Base-by-base conservation (phyloP, 1,140 invertebrate species). In the Fragariocoptes setiger region DNA sequence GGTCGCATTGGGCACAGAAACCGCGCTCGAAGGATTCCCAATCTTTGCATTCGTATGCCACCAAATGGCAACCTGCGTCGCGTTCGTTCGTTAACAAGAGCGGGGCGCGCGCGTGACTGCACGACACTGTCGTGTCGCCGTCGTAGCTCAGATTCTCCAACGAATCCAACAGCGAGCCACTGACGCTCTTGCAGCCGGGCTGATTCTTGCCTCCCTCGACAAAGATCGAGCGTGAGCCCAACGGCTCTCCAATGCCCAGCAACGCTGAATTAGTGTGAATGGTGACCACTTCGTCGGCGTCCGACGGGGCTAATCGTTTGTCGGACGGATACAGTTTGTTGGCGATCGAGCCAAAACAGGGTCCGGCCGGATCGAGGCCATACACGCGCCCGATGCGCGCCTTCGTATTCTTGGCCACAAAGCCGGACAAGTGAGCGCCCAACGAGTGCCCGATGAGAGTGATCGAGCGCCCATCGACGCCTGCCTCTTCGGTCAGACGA, bases 321-420 rank as follows among this genome's bases (percentile, higher is more conserved):
- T 69, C 63, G 22, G 62, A 52, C 25, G 25, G 25, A 31, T 31
- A 31, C 8, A 31, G 25, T 31, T 8, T 8, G 8, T n/a, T n/a
- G 0, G 61, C 53, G 0, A 54, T 50, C 4, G 65, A 59, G 21
- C 54, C 49, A 49, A 77, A 75, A 15, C 19, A 60, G 0, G 79
- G 79, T 4, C 78, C 79, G 0, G 79, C 79, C 18, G 79, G 78
- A 62, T 86, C 79, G 25, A 86, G 55, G 42, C 77, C 78, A 16
- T 60, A 57, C 22, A 63, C 61, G 50, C 58, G 50, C 16, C 57
- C 59, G 1, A 62, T 19, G 13, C 48, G 41, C 3, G 19, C 37
- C 2, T 44, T 39, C 1, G 21, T 39, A 17, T 53, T 36, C 16
- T 55, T 49, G 12, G 58, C 60, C 25, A 53, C 56, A 43, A 57